phyloP scores from a whole-genome alignment of 2,113 vertebrate genomes.

The Indicator maculatus region DNA sequence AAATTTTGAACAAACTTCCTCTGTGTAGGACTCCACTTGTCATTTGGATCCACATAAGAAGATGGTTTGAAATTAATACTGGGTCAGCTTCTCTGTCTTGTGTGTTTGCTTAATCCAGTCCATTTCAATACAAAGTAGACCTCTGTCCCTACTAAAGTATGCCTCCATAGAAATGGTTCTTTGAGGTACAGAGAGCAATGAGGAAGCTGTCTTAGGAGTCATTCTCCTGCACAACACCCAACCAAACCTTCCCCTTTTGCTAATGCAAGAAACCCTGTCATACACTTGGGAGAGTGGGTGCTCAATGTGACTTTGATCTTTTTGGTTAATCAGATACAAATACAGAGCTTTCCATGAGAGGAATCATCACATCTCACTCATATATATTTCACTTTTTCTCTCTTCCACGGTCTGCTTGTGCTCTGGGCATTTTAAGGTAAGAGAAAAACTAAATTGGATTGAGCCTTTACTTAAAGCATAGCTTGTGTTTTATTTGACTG shows the following conservation, averaged over 20 bases:
- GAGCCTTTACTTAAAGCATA: background rate
- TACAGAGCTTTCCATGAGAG: background rate
- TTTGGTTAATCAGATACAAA: background rate
- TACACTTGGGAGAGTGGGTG: background rate
- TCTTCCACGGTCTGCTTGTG: background rate
- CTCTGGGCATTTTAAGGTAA: background rate
- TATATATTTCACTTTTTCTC: background rate
- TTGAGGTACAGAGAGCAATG: background rate
- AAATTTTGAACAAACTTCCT: background rate
- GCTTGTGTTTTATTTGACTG: background rate
- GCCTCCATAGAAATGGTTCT: fast-evolving
- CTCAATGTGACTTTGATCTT: background rate
- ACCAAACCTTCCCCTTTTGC: background rate
- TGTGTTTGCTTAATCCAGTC: background rate
- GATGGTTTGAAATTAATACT: background rate
- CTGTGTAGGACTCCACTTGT: background rate
- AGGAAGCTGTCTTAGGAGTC: background rate
- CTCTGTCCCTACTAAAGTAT: background rate
- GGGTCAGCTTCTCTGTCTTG: background rate
- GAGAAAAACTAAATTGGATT: background rate
- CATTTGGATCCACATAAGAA: background rate
- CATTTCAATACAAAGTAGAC: background rate
- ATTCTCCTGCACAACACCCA: background rate
- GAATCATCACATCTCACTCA: background rate
- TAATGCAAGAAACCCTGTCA: background rate